Evolutionary conservation across 2,888 invertebrate genomes (phyloP).

Genomic region (Copidosoma aretas): DNA sequence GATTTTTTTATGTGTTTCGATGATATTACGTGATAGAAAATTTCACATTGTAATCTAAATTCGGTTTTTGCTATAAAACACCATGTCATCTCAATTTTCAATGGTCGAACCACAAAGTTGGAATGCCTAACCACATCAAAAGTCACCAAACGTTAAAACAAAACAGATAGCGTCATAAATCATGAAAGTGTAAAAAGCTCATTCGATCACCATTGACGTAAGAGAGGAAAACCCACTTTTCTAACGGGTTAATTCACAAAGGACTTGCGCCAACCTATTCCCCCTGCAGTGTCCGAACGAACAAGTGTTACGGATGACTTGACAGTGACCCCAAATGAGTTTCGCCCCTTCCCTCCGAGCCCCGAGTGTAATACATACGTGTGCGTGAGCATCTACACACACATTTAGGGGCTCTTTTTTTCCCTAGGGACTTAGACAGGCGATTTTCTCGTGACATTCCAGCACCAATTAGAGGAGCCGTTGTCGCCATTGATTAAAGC

Average conservation of each 20-base stretch:
- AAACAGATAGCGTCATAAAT: not conserved
- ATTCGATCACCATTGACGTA: conserved; percentile 6
- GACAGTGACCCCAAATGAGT: conserved; percentile 37
- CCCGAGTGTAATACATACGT: not conserved
- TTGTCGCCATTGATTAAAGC: conserved; percentile 41
- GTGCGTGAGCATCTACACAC: too few species aligned
- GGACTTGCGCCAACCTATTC: not conserved
- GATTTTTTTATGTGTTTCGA: too few species aligned
- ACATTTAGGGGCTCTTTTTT: not conserved
- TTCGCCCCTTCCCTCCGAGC: conserved; percentile 16
- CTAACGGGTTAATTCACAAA: conserved; percentile 32
- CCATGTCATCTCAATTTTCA: too few species aligned
- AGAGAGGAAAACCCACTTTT: not conserved
- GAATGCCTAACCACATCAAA: not conserved
- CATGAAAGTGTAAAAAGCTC: conserved; percentile 11
- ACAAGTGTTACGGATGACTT: conserved; percentile 36
- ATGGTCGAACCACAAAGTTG: not conserved
- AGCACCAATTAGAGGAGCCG: conserved; percentile 21
- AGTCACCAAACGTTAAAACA: too few species aligned
- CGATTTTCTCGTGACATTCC: conserved; percentile 33
- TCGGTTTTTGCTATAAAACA: too few species aligned
- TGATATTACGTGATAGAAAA: too few species aligned
- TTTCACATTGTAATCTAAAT: too few species aligned
- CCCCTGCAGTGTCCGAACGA: conserved; percentile 12
- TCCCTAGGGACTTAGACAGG: conserved; percentile 8